Percentiles rank a stretch among this genome's conserved stretches.
Evolutionary conservation across 64 coral and sea anemone species (phyloP).

Genomic region (Stylophora pistillata): DNA sequence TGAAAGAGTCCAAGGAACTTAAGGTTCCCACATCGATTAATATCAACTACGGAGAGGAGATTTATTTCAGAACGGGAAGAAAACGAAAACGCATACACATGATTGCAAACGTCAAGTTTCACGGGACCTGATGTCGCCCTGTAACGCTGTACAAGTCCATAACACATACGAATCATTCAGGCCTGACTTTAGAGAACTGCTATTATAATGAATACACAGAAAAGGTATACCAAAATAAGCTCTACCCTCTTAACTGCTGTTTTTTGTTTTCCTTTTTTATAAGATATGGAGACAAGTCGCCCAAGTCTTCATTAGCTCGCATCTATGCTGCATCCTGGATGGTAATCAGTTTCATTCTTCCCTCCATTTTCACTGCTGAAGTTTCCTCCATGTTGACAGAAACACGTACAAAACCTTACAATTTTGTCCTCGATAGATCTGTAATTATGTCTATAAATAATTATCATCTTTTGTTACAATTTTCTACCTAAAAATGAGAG

Average conservation of each 20-base stretch:
- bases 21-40: too few species aligned
- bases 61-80: too few species aligned
- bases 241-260: background rate
- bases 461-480: background rate
- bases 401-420: background rate
- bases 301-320: conserved; percentile 22
- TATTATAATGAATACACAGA: background rate
- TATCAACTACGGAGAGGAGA: too few species aligned
- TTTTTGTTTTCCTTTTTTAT: background rate
- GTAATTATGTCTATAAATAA: background rate
- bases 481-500: background rate
- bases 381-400: conserved; percentile 18
- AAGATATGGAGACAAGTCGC: conserved; percentile 51
- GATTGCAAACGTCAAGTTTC: too few species aligned
- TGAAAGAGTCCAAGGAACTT: too few species aligned
- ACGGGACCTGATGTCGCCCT: too few species aligned
- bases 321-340: conserved; percentile 50
- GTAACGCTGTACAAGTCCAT: too few species aligned
- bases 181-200: too few species aligned
- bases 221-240: background rate
- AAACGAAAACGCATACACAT: too few species aligned
- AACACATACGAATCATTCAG: too few species aligned
- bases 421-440: background rate
- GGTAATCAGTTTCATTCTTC: conserved; percentile 21
- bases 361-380: conserved; percentile 48